phyloP scores from a whole-genome alignment of 2,888 invertebrate genomes.

The Matsumyia berberina region DNA sequence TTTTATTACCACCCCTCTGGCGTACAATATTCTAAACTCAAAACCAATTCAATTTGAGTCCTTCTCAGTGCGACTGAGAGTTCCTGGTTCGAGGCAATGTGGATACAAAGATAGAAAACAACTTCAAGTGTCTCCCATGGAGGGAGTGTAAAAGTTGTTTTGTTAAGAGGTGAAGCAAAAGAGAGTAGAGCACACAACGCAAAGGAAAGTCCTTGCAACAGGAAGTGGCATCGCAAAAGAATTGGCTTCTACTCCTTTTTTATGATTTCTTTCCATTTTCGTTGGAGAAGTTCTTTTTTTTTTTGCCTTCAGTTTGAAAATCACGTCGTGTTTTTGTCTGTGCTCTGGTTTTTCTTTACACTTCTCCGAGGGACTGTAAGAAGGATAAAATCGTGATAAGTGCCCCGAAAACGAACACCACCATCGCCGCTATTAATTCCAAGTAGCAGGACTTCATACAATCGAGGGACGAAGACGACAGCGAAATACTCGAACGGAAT shows the following conservation, averaged over 20 bases:
- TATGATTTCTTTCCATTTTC: slow-evolving; percentile 39
- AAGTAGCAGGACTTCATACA: slow-evolving; percentile 60
- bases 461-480: slow-evolving; percentile 12
- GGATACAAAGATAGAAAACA: slow-evolving; percentile 25
- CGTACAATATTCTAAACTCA: slow-evolving; percentile 56
- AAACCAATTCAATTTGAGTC: slow-evolving; percentile 69
- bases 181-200: slow-evolving; percentile 21
- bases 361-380: slow-evolving; percentile 43
- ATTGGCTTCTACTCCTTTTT: slow-evolving; percentile 51
- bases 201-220: slow-evolving; percentile 56
- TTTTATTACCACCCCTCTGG: slow-evolving; percentile 33
- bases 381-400: slow-evolving; percentile 75
- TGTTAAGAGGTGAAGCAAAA: slow-evolving; percentile 32
- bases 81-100: slow-evolving; percentile 16
- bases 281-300: slow-evolving; percentile 3
- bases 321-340: slow-evolving; percentile 69
- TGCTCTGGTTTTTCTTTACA: slow-evolving; percentile 47
- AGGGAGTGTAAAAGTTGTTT: slow-evolving; percentile 64
- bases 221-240: slow-evolving; percentile 53
- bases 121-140: slow-evolving; percentile 60
- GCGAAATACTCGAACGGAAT: slow-evolving; percentile 52
- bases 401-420: slow-evolving; percentile 62
- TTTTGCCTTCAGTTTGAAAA: slow-evolving; percentile 47
- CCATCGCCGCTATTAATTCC: slow-evolving; percentile 35
- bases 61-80: slow-evolving; percentile 39